A percentile compares a stretch with the other conserved stretches of the same genome.
Conservation (phyloP, 2,797 vertebrate species). For the Neosalanx taihuensis region DNA sequence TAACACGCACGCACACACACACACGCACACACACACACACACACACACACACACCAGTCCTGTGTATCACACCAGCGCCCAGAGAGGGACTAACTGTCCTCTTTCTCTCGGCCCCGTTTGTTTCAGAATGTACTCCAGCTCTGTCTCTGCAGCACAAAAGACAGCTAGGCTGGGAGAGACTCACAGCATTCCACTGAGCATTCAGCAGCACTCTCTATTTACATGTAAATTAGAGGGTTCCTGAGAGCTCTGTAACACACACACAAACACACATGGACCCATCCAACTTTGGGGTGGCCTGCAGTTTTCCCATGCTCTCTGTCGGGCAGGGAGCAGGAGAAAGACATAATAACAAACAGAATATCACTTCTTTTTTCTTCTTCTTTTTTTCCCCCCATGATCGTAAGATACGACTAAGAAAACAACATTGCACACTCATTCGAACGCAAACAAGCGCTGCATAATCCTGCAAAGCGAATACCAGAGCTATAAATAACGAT, state of each 20-base stretch:
- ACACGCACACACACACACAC: constrained; percentile 10
- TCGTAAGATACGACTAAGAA: background rate
- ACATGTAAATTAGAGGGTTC: constrained; percentile 63
- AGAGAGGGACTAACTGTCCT: constrained; percentile 44
- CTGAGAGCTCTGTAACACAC: constrained; percentile 47
- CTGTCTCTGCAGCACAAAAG: constrained; percentile 65
- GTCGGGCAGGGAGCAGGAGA: background rate
- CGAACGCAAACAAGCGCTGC: background rate
- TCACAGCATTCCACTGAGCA: constrained; percentile 57
- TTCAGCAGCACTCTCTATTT: constrained; percentile 52
- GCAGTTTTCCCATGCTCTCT: background rate
- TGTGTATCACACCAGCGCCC: constrained; percentile 50
- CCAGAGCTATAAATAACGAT: constrained; percentile 13
- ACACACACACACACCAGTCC: background rate
- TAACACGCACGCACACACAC: background rate
- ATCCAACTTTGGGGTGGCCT: background rate
- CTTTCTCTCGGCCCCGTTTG: constrained; percentile 30
- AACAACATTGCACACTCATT: background rate
- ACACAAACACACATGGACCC: constrained; percentile 42
- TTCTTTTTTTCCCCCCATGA: no score
- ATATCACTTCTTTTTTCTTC: background rate
- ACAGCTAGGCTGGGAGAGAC: constrained; percentile 49
- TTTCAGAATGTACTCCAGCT: constrained; percentile 42
- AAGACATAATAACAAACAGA: background rate
- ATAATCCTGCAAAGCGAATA: constrained; percentile 5